Evolutionary conservation across 2,797 vertebrate genomes (phyloP).

Genomic region (Sebastes ruberrimus): DNA sequence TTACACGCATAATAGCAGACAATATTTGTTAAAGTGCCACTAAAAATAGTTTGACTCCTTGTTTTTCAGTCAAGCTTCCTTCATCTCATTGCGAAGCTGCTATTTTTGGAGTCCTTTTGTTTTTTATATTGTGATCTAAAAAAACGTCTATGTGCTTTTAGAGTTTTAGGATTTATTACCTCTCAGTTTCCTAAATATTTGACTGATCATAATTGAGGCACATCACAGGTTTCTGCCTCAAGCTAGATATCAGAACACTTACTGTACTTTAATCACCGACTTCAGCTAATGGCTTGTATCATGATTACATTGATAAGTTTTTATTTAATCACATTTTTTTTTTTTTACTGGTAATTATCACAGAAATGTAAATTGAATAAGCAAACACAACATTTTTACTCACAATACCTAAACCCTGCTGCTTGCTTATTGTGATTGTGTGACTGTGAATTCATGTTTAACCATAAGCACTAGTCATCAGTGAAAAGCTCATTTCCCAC

Average conservation of each 20-base stretch:
- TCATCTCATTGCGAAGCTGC: neutral
- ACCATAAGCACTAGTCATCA: slow-evolving; percentile 33
- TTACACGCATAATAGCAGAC: neutral
- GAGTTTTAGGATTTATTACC: neutral
- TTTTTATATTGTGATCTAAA: neutral
- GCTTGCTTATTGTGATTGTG: slow-evolving; percentile 1
- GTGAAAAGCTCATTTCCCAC: slow-evolving; percentile 44
- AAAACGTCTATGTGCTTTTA: neutral
- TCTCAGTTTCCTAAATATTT: slow-evolving; percentile 4
- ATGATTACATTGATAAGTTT: neutral
- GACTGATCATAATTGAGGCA: neutral
- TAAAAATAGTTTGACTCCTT: neutral
- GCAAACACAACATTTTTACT: neutral
- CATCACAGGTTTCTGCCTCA: neutral
- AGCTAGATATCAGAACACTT: neutral
- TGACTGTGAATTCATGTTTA: slow-evolving; percentile 32
- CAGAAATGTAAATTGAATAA: neutral
- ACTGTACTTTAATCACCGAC: neutral
- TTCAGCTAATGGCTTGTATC: neutral
- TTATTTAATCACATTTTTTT: neutral
- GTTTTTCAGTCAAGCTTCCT: neutral
- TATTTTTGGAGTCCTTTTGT: neutral
- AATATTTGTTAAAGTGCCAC: neutral
- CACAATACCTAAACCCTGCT: neutral
- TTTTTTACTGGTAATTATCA: neutral